A percentile compares a stretch with the other conserved stretches of the same genome.
Evolutionary conservation across 2,797 vertebrate genomes (phyloP).

Genomic region (Aplochiton taeniatus): DNA sequence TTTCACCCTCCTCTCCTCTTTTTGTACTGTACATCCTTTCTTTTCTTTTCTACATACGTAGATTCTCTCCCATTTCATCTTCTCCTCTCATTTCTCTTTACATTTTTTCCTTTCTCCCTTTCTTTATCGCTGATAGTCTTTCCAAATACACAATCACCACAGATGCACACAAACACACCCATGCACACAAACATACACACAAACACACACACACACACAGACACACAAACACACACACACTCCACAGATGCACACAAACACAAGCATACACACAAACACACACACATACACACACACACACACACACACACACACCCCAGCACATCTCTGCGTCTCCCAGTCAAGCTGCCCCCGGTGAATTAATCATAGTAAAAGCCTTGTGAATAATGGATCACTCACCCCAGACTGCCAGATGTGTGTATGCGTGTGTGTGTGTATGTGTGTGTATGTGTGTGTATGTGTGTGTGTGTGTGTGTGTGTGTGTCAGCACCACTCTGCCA

Average conservation of each 20-base stretch:
- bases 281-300: background rate
- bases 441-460: background rate
- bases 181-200: background rate
- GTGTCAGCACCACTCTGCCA: background rate
- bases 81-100: too few relatives aligned
- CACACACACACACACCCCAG: background rate
- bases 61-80: too few relatives aligned
- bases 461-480: background rate
- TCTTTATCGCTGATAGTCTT: too few relatives aligned
- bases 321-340: constrained; percentile 4
- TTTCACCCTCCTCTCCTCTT: too few relatives aligned
- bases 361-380: constrained; percentile 37
- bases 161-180: too few relatives aligned
- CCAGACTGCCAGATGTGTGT: background rate
- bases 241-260: too few relatives aligned
- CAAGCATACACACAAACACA: background rate
- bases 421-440: background rate
- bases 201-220: background rate
- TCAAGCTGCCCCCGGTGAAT: constrained; percentile 43
- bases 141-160: too few relatives aligned
- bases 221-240: too few relatives aligned
- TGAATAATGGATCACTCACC: constrained; percentile 49
- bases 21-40: too few relatives aligned
- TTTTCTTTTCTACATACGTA: too few relatives aligned
- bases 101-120: too few relatives aligned